Evolutionary conservation across 2,113 vertebrate species (phyloP).

Genomic region (Chrysochloris asiatica): DNA sequence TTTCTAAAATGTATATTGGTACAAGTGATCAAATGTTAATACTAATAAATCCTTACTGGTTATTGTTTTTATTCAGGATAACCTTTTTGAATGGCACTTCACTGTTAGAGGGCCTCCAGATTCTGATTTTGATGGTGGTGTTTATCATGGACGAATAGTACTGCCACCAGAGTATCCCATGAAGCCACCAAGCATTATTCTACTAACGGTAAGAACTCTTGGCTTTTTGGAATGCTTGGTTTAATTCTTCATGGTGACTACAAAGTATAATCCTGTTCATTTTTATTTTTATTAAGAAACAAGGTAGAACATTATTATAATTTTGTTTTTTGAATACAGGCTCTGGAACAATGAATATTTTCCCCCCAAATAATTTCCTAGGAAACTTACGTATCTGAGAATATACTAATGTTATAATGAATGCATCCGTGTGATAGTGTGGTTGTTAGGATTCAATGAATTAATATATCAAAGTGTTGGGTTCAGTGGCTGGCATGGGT

Average conservation of each 20-base stretch:
- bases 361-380: neutral
- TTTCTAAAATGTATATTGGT: slow-evolving; percentile 40
- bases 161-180: slow-evolving; percentile 98
- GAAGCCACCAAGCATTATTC: slow-evolving; percentile 99
- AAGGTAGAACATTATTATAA: neutral
- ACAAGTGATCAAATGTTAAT: neutral
- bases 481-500: neutral
- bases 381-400: neutral
- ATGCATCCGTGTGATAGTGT: neutral
- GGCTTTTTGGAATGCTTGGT: neutral
- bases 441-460: neutral
- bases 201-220: slow-evolving; percentile 91
- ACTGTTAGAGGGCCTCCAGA: slow-evolving; percentile 98
- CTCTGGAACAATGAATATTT: neutral
- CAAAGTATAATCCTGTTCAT: neutral
- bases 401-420: neutral
- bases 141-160: slow-evolving; percentile 98
- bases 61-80: slow-evolving; percentile 89
- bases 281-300: slow-evolving; percentile 51
- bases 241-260: neutral
- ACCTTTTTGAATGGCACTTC: slow-evolving; percentile 99
- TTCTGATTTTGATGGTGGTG: slow-evolving; percentile 97
- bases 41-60: slow-evolving; percentile 16
- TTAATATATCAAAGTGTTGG: neutral
- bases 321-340: slow-evolving; percentile 30